These are phyloP conservation scores for Heteractis magnifica DNA, from an alignment of 92 coral and sea anemone species.

Conservation along the genomic window DNA sequence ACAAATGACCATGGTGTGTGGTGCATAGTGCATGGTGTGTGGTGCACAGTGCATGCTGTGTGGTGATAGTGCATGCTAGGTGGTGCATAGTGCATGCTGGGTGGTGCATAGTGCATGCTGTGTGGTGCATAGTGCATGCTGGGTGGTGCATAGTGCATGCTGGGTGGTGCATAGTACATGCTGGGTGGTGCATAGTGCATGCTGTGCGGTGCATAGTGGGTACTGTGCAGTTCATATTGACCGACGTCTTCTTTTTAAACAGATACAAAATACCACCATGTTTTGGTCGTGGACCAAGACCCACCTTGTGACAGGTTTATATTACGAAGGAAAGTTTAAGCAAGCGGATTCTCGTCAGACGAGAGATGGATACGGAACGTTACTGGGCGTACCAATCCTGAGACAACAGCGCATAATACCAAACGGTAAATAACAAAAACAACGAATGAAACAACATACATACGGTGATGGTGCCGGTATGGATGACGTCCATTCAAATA, in stretches of 20 bases:
- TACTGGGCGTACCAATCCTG: constrained; percentile 64
- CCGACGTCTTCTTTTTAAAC: background rate
- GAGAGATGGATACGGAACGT: constrained; percentile 47
- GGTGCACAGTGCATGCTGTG: background rate
- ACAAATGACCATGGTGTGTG: background rate
- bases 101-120: background rate
- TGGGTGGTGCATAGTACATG: background rate
- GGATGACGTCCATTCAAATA: no score
- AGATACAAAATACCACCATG: constrained; percentile 37
- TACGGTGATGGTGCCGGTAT: no score
- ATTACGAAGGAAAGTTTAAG: constrained; percentile 35
- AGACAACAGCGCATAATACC: constrained; percentile 53
- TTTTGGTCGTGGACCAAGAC: constrained; percentile 60
- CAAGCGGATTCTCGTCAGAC: constrained; percentile 25
- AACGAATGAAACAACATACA: no score
- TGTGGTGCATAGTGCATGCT: background rate
- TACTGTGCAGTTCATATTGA: background rate
- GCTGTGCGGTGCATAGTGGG: background rate
- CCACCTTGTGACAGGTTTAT: constrained; percentile 43
- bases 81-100: background rate
- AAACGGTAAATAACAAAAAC: constrained; percentile 29
- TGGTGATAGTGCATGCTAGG: background rate
- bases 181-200: background rate
- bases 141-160: background rate
- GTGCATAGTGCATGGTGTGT: background rate